Percentiles rank a stretch among this genome's conserved stretches.
These are phyloP conservation scores for Bradypodion ventrale DNA, from an alignment of 2,797 vertebrate species.

Conservation along the genomic window DNA sequence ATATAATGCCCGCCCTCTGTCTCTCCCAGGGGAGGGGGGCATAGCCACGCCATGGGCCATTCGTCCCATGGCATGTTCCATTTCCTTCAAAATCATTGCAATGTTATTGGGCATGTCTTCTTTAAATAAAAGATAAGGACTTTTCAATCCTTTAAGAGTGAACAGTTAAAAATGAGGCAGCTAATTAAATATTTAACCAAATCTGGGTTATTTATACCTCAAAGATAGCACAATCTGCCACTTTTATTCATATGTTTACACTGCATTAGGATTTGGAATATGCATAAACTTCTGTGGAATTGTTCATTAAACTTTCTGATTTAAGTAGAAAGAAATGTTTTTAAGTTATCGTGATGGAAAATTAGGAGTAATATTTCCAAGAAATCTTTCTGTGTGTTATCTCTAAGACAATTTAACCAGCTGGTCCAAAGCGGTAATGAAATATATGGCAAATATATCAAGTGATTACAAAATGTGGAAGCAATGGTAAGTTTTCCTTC, in stretches of 20 bases:
- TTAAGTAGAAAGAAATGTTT: neutral
- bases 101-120: conserved; percentile 61
- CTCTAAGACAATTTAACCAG: neutral
- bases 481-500: conserved; percentile 22
- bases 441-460: conserved; percentile 27
- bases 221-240: conserved; percentile 46
- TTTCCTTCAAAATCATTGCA: conserved; percentile 55
- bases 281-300: conserved; percentile 13
- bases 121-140: conserved; percentile 62
- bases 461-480: conserved; percentile 32
- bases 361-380: conserved; percentile 21
- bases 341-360: neutral
- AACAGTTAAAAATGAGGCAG: conserved; percentile 59
- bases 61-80: too few relatives aligned
- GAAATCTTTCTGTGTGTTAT: conserved; percentile 7
- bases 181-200: conserved; percentile 71
- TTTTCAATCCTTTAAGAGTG: conserved; percentile 67
- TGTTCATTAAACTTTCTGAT: neutral
- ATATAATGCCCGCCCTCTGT: too few relatives aligned
- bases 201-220: conserved; percentile 49
- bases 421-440: neutral
- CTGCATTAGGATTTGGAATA: conserved; percentile 24
- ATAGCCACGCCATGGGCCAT: too few relatives aligned
- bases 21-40: too few relatives aligned
- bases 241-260: conserved; percentile 41